Conservation (phyloP, 2,113 vertebrate genomes). For the Sinocyclocheilus anophthalmus region DNA sequence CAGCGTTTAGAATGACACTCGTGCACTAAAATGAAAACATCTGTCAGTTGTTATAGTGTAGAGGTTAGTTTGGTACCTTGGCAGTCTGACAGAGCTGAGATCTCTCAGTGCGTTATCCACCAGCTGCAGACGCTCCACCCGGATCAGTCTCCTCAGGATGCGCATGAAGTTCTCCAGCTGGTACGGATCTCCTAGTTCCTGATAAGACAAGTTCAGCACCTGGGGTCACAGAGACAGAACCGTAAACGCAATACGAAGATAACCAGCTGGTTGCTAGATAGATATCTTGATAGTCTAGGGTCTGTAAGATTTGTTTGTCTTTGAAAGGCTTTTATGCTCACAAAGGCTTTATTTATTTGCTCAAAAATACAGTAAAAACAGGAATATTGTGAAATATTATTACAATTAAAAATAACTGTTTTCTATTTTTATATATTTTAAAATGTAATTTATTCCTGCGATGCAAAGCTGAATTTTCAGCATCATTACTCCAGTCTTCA, state of each 20-base stretch:
- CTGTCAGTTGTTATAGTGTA: not conserved
- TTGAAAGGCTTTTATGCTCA: no score
- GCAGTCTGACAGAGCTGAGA: constrained; percentile 88
- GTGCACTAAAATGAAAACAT: not conserved
- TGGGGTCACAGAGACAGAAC: constrained; percentile 59
- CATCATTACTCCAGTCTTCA: not conserved
- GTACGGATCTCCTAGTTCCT: constrained; percentile 88
- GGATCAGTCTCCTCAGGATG: constrained; percentile 87
- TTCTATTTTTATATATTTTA: no score
- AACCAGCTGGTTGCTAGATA: not conserved
- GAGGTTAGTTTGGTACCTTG: constrained; percentile 76
- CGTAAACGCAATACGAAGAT: not conserved
- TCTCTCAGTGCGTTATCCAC: constrained; percentile 87
- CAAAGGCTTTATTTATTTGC: no score
- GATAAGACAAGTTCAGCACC: constrained; percentile 93
- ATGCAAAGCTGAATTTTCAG: not conserved
- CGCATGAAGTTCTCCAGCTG: constrained; percentile 86
- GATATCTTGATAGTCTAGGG: no score
- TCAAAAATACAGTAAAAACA: no score
- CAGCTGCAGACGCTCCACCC: constrained; percentile 89
- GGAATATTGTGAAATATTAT: no score
- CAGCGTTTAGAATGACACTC: not conserved
- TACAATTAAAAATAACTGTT: no score
- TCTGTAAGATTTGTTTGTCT: no score
- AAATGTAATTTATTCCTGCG: no score